phyloP scores from a whole-genome alignment of 2,888 invertebrate genomes.

The Pristionchus japonicus region DNA sequence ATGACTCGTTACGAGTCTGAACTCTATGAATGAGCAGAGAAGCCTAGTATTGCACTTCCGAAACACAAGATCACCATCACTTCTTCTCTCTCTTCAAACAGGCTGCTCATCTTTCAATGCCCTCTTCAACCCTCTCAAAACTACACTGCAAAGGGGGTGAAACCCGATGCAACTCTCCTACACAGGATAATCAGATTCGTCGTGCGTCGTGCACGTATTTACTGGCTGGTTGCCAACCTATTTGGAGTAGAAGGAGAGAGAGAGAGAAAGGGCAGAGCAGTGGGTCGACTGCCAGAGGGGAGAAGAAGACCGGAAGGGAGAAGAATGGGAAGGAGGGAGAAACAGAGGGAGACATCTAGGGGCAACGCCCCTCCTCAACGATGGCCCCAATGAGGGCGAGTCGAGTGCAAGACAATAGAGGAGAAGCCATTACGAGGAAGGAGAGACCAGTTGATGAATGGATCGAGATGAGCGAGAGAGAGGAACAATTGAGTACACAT shows the following conservation, averaged over 20 bases:
- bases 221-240: neutral
- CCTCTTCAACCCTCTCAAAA: neutral
- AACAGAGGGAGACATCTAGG: neutral
- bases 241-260: neutral
- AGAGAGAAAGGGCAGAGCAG: neutral
- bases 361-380: neutral
- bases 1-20: neutral
- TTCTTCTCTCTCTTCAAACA: neutral
- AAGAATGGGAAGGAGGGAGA: neutral
- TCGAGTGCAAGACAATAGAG: neutral
- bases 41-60: neutral
- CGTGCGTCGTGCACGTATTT: neutral
- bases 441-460: neutral
- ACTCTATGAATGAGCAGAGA: neutral
- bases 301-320: constrained; percentile 3
- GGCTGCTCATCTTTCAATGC: neutral
- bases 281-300: neutral
- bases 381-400: neutral
- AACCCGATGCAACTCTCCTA: neutral
- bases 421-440: neutral
- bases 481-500: neutral
- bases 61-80: neutral
- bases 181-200: neutral
- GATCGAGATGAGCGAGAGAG: neutral
- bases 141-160: neutral